phyloP scores from a whole-genome alignment of 2,797 vertebrate species.

The Tenualosa ilisha region DNA sequence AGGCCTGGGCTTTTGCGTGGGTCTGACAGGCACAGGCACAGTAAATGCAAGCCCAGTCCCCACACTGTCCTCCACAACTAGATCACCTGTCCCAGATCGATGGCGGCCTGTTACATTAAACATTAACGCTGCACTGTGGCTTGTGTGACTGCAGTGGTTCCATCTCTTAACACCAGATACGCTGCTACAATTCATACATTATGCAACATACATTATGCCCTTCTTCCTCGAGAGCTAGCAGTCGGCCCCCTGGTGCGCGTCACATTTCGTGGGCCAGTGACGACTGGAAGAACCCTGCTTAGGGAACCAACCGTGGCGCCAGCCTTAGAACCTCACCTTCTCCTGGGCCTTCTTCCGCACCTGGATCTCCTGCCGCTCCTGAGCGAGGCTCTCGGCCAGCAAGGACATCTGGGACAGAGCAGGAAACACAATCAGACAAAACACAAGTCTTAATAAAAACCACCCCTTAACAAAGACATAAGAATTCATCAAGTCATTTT shows the following conservation, averaged over 20 bases:
- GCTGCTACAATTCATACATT: background rate
- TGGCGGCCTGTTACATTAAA: background rate
- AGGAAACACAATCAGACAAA: background rate
- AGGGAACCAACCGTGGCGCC: background rate
- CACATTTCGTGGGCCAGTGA: background rate
- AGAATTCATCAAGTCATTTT: background rate
- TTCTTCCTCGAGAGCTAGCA: background rate
- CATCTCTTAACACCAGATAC: background rate
- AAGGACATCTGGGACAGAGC: constrained; percentile 82
- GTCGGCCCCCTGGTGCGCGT: too few relatives aligned
- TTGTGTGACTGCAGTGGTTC: background rate
- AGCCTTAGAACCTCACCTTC: constrained; percentile 71
- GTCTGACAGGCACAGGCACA: background rate
- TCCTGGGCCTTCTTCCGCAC: constrained; percentile 85
- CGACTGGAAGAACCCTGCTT: background rate
- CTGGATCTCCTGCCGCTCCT: constrained; percentile 85
- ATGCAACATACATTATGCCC: background rate
- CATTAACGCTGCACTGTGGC: background rate
- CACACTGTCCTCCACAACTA: background rate
- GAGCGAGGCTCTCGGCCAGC: constrained; percentile 85
- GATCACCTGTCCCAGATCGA: background rate
- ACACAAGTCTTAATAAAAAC: constrained; percentile 22
- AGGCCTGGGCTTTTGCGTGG: background rate
- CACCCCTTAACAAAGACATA: background rate
- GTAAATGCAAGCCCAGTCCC: background rate